Evolutionary conservation across 2,113 vertebrate species (phyloP).

Genomic region (Neogobius melanostomus): DNA sequence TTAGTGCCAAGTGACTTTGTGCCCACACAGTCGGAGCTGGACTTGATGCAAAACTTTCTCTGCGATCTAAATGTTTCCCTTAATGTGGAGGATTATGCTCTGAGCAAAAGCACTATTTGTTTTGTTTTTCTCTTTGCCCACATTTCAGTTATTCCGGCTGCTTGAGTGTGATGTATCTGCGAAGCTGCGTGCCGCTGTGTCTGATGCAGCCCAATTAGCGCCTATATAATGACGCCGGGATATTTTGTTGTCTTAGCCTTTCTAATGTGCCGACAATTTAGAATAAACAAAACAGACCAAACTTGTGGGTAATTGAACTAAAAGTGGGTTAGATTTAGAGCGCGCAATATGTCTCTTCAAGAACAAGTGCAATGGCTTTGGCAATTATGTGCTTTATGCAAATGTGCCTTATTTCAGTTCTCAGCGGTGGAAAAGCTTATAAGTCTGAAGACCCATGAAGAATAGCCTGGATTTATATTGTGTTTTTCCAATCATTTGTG

Average conservation of each 20-base stretch:
- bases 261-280: constrained; percentile 46
- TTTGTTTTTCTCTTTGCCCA: constrained; percentile 4
- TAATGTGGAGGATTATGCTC: constrained; percentile 1
- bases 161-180: constrained; percentile 21
- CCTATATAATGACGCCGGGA: constrained; percentile 41
- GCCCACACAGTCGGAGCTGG: neutral
- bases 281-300: constrained; percentile 39
- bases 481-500: neutral
- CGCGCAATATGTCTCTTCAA: constrained; percentile 38
- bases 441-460: constrained; percentile 4
- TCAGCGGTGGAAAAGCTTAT: constrained; percentile 15
- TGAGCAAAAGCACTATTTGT: constrained; percentile 15
- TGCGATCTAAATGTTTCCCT: neutral
- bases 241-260: constrained; percentile 39
- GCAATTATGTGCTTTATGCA: constrained; percentile 50
- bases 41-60: constrained; percentile 6
- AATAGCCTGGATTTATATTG: neutral
- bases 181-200: constrained; percentile 30
- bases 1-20: constrained; percentile 1
- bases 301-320: constrained; percentile 25
- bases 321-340: constrained; percentile 44
- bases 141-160: constrained; percentile 20
- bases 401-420: constrained; percentile 40
- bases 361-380: constrained; percentile 30
- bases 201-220: constrained; percentile 48